These are phyloP conservation scores for Augochlorella aurata DNA, from an alignment of 2,888 invertebrate genomes.

Conservation along the genomic window DNA sequence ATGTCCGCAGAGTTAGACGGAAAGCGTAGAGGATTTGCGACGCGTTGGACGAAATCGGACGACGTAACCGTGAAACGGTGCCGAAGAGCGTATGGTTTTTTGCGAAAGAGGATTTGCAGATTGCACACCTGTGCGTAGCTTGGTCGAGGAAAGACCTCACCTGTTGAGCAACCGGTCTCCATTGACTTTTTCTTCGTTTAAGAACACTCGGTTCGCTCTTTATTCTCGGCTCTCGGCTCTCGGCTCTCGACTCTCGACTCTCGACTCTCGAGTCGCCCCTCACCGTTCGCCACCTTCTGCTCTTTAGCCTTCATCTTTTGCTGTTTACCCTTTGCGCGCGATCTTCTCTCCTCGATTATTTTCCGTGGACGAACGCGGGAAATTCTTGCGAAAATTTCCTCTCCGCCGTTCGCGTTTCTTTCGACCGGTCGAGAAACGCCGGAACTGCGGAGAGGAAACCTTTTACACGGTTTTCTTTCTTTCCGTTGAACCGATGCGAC, in stretches of 20 bases:
- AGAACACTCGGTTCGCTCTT: conserved; percentile 55
- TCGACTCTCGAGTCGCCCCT: not conserved
- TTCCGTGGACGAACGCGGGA: too few species aligned
- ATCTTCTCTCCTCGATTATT: not conserved
- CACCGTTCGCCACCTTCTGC: not conserved
- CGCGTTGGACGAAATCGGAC: conserved; percentile 13
- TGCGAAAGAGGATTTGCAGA: conserved; percentile 78
- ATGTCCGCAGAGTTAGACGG: not conserved
- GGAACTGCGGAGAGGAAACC: not conserved
- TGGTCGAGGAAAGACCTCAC: conserved; percentile 79
- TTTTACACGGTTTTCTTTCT: not conserved
- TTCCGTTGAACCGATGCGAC: too few species aligned
- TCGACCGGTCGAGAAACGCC: not conserved
- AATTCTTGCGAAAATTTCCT: not conserved
- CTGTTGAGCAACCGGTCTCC: conserved; percentile 81
- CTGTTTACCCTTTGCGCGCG: not conserved
- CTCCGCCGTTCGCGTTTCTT: too few species aligned
- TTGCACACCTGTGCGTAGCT: conserved; percentile 79
- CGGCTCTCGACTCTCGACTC: conserved; percentile 15
- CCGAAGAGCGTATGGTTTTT: conserved; percentile 72
- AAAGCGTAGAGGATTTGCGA: not conserved
- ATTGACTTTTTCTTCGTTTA: conserved; percentile 80
- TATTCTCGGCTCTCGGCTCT: conserved; percentile 27
- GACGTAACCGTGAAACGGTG: conserved; percentile 48
- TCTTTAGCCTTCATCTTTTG: not conserved